Percentiles rank a stretch among this genome's conserved stretches.
Evolutionary conservation across 2,797 vertebrate genomes (phyloP).

Genomic region (Hirundo rustica): DNA sequence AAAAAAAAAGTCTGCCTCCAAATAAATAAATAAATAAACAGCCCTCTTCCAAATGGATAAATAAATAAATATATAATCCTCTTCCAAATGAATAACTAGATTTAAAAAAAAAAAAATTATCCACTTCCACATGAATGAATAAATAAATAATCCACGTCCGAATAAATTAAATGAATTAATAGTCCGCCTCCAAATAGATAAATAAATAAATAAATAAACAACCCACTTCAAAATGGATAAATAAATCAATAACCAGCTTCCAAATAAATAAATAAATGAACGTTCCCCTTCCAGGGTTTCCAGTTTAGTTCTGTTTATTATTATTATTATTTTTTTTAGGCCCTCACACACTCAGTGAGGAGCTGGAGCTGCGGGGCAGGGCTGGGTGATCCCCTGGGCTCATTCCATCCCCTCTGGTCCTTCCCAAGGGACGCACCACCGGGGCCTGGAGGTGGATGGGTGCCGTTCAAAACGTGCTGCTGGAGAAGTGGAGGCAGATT

Average conservation of each 20-base stretch:
- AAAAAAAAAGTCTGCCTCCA: no score
- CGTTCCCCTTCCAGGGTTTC: not conserved
- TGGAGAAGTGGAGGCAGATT: not conserved
- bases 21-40: no score
- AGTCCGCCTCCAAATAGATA: no score
- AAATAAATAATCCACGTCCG: no score
- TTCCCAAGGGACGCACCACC: fast-evolving
- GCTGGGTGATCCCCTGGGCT: not conserved
- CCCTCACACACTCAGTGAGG: not conserved
- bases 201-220: no score
- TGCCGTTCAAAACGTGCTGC: not conserved
- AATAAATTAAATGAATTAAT: no score
- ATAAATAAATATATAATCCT: no score
- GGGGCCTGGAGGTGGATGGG: not conserved
- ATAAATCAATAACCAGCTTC: not conserved
- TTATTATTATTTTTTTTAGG: not conserved
- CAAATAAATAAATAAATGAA: not conserved
- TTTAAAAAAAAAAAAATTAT: no score
- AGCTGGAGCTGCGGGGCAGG: not conserved
- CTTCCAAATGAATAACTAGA: no score
- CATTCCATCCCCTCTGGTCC: not conserved
- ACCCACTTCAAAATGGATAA: no score
- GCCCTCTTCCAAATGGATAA: no score
- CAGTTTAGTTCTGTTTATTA: not conserved
- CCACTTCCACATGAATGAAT: not conserved